Evolutionary conservation across 92 coral and sea anemone genomes (phyloP), one percentile per base, ranked within the genome.

Genomic region (Palythoa heliodiscus): DNA sequence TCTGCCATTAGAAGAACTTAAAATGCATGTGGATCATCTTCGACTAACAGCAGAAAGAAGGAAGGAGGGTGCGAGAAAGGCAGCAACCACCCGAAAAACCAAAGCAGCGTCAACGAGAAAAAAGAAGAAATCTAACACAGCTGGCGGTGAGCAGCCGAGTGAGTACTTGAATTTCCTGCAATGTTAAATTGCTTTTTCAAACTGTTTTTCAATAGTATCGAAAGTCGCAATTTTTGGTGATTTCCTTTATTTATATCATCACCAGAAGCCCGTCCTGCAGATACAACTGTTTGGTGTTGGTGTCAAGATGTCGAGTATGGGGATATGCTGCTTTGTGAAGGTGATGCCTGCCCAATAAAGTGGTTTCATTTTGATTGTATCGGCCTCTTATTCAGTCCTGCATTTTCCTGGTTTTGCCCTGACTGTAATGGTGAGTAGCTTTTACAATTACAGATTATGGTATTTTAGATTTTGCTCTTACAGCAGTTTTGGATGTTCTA

Each of bases 341-440:
- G 78, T 12, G 83, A 88, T 70, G 78, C 80, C 71, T 88, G 91
- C 79, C 87, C 87, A 24, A 78, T 89, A 71, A 78, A 89, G 68
- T 89, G 89, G 92, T 89, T 89, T 61, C 89, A 89, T 53, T 70
- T 85, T 53, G 89, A 76, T 38, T 89, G 92, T 80, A 40, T 89
- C 67, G 92, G 92, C 53, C 76, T 86, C n/a, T 16, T 70, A 50
- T 89, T 40, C 71, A 89, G 92, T 58, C 92, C 92, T 14, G 88
- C 55, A 70, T 89, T 78, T 68, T 68, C 83, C 84, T 88, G 91
- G 87, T 88, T 75, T 76, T 88, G 91, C 81, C 91, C 91, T 60
- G 91, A 88, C 72, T 88, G 91, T 73, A 70, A 83, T 25, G 91
- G 91, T 81, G 61, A 17, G 77, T 72, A 48, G 52, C 54, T 72